Percentiles rank a stretch among this genome's conserved stretches.
These are phyloP conservation scores for Phycodurus eques DNA, from an alignment of 2,113 vertebrate genomes.

Conservation along the genomic window DNA sequence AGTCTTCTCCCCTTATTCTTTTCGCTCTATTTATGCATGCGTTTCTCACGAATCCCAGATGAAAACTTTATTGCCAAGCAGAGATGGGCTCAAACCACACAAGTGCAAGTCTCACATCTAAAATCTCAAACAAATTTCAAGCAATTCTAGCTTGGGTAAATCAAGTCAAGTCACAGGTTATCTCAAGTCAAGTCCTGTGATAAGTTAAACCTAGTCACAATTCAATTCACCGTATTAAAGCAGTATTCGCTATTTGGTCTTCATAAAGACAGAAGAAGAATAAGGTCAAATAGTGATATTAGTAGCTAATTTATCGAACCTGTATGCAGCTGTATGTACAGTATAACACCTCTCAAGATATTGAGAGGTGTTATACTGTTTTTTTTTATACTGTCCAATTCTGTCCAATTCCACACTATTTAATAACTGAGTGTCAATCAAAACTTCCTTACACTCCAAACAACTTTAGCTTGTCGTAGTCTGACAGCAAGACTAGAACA, in stretches of 20 bases:
- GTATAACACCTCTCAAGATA: not conserved
- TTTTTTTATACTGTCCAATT: too few relatives aligned
- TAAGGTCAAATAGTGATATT: not conserved
- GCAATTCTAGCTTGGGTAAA: not conserved
- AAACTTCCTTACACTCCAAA: too few relatives aligned
- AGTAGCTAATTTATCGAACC: not conserved
- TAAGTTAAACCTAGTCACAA: not conserved
- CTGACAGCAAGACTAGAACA: too few relatives aligned
- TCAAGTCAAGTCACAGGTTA: not conserved
- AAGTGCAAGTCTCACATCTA: not conserved
- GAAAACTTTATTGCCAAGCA: not conserved
- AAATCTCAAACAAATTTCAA: not conserved
- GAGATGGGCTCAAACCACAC: not conserved
- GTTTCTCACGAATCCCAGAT: not conserved
- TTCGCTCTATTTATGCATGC: not conserved
- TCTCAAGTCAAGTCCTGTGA: not conserved
- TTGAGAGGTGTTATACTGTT: too few relatives aligned
- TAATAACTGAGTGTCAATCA: too few relatives aligned
- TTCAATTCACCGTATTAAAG: too few relatives aligned
- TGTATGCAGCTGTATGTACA: too few relatives aligned
- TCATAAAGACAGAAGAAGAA: too few relatives aligned
- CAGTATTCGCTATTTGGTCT: too few relatives aligned
- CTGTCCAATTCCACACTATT: too few relatives aligned
- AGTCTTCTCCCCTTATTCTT: slow-evolving; percentile 19
- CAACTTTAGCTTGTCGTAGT: too few relatives aligned